Base-by-base conservation (phyloP, 2,113 vertebrate species). In the Euleptes europaea region DNA sequence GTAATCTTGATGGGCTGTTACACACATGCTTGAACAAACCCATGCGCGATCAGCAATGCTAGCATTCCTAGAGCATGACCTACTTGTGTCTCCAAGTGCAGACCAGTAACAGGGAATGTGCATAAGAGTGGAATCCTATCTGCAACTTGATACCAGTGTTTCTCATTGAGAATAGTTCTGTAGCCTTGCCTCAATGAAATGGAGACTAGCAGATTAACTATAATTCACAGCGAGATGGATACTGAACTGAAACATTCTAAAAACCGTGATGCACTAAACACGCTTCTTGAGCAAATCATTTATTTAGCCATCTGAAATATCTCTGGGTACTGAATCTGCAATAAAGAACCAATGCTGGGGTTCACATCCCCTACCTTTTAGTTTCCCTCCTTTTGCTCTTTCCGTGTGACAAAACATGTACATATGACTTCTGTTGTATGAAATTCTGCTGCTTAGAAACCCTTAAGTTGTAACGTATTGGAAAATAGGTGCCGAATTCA, bases 401-500 rank as follows among this genome's bases (percentile, higher is more conserved):
- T 83, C 54, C 21, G 23, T 21, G 19, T 6, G 1, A 26, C 17
- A 44, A 69, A 8, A 23, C 57, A 26, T 72, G 82, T 40, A 3
- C 0, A 0, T 14, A 35, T n/a, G 84, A 63, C 38, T 63, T 0
- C 19, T 49, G 0, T 44, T 2, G 19, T 44, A 28, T 80, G 57
- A 1, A 12, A 70, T 63, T 66, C 54, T 26, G 51, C 47, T 1
- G 40, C 60, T 14, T 9, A 0, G 2, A 21, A 8, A 0, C 44
- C 44, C 44, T 44, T 0, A 31, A 1, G 60, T 88, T 3, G 3
- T 72, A 10, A 60, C 44, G 1, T 0, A 0, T 40, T 38, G 44
- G 17, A 8, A 44, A 4, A 1, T 23, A 1, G 75, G 26, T 2
- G 13, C 57, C 57, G 49, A 70, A 49, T 15, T 78, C 80, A 1